Evolutionary conservation across 2,888 invertebrate genomes (phyloP).

Genomic region (Aphodius granarius): DNA sequence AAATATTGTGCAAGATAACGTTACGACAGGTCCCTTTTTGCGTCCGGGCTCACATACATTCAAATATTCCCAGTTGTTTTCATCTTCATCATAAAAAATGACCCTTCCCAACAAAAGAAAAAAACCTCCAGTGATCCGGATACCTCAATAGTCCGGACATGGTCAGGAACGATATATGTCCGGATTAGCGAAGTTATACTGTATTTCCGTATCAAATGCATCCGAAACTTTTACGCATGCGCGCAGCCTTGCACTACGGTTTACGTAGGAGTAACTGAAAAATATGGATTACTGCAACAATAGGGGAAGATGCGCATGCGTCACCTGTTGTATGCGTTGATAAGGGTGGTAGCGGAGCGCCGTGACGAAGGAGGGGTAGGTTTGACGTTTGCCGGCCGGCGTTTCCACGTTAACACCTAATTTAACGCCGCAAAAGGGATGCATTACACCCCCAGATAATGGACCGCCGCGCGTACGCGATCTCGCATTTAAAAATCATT

Average conservation of each 20-base stretch:
- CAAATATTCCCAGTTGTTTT: too few relatives aligned
- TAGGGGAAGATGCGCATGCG: slow-evolving; percentile 26
- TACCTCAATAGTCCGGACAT: too few relatives aligned
- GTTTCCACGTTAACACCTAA: background rate
- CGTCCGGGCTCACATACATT: too few relatives aligned
- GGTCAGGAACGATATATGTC: too few relatives aligned
- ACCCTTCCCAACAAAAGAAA: too few relatives aligned
- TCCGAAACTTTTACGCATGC: background rate
- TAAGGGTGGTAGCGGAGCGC: slow-evolving; percentile 20
- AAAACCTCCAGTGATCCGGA: too few relatives aligned
- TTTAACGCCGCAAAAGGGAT: background rate
- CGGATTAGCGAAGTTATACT: too few relatives aligned
- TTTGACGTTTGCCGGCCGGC: background rate
- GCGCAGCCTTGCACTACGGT: background rate
- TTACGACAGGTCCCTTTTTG: too few relatives aligned
- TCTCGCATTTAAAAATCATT: background rate
- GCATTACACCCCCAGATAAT: background rate
- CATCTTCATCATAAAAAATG: too few relatives aligned
- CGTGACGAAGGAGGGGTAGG: slow-evolving; percentile 1
- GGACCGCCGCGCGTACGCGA: background rate
- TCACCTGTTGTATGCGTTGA: slow-evolving; percentile 35
- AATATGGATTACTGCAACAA: slow-evolving; percentile 32
- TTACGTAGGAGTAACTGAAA: background rate
- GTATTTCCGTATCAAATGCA: background rate
- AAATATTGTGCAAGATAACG: too few relatives aligned